Conservation (phyloP, 2,888 invertebrate species). For the Diaprepes abbreviatus region DNA sequence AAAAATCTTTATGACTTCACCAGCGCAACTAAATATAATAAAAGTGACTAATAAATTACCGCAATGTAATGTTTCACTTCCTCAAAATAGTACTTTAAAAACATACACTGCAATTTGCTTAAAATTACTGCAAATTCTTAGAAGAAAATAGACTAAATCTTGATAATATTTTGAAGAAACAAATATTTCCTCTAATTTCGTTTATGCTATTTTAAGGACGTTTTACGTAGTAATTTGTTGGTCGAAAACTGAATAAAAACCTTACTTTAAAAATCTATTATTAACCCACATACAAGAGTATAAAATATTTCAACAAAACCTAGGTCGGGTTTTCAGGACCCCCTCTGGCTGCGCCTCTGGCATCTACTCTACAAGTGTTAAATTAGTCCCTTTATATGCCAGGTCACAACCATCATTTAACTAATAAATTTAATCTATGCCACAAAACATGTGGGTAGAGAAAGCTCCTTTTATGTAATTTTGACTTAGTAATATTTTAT, state of each 20-base stretch:
- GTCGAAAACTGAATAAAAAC: too few species aligned
- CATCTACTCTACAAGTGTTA: conserved; percentile 6
- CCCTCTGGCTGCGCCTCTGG: too few species aligned
- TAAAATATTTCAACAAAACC: too few species aligned
- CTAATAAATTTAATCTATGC: conserved; percentile 46
- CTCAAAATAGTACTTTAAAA: conserved; percentile 6
- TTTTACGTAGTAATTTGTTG: too few species aligned
- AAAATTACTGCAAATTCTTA: not conserved
- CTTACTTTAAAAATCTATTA: too few species aligned
- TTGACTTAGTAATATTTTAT: conserved; percentile 1
- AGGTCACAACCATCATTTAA: conserved; percentile 40
- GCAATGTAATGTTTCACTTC: conserved; percentile 23
- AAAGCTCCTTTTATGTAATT: conserved; percentile 34
- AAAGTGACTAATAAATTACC: conserved; percentile 22
- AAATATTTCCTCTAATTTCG: not conserved
- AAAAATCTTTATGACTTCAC: conserved; percentile 24
- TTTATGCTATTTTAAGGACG: not conserved
- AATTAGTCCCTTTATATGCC: conserved; percentile 32
- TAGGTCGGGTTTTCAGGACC: too few species aligned
- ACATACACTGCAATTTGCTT: not conserved
- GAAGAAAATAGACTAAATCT: not conserved
- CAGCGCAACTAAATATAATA: conserved; percentile 20
- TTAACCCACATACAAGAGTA: too few species aligned
- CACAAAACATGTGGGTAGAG: conserved; percentile 45
- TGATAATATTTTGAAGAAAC: too few species aligned